Evolutionary conservation across 2,888 invertebrate genomes (phyloP).

Genomic region (Mythimna ferrago): DNA sequence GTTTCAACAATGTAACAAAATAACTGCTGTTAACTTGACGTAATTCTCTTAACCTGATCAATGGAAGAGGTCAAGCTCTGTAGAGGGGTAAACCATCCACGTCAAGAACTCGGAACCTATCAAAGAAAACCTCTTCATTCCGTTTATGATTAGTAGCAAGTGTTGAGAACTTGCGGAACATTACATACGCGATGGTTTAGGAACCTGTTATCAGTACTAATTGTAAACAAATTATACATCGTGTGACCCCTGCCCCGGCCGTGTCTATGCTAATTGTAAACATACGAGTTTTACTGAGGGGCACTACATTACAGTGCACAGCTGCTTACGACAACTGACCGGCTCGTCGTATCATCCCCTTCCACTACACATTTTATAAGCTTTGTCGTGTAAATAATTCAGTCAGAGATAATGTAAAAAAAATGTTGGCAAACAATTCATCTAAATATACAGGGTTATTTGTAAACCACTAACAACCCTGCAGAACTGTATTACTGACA

Average conservation of each 20-base stretch:
- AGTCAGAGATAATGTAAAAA: neutral
- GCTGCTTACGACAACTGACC: neutral
- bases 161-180: conserved; percentile 3
- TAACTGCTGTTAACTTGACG: neutral
- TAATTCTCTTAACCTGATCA: too few relatives aligned
- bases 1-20: neutral
- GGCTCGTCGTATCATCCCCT: too few relatives aligned
- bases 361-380: too few relatives aligned
- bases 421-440: too few relatives aligned
- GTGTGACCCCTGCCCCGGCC: conserved; percentile 38
- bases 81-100: too few relatives aligned
- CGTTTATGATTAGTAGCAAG: neutral
- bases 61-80: too few relatives aligned
- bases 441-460: too few relatives aligned
- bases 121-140: neutral
- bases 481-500: too few relatives aligned
- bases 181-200: conserved; percentile 21
- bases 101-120: too few relatives aligned
- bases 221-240: conserved; percentile 29
- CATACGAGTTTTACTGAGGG: conserved; percentile 16
- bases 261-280: conserved; percentile 20
- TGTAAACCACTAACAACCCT: too few relatives aligned
- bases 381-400: neutral
- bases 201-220: conserved; percentile 25
- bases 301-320: neutral